phyloP scores from a whole-genome alignment of 2,797 vertebrate species.

The Gymnopithys bicolor region DNA sequence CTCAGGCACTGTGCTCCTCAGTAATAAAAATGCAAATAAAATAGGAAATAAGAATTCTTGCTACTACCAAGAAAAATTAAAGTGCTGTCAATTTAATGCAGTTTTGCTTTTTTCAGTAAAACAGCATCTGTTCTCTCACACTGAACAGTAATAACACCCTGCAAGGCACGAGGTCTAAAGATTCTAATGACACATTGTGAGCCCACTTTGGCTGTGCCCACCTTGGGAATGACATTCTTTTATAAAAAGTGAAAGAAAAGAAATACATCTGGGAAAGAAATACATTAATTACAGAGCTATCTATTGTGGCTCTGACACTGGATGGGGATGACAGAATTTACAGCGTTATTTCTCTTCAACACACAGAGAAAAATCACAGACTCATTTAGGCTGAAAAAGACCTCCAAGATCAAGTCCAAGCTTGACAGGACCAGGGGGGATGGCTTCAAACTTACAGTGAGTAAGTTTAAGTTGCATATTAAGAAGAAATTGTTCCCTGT shows the following conservation, averaged over 20 bases:
- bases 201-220: neutral
- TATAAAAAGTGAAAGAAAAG: neutral
- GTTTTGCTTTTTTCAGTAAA: conserved; percentile 33
- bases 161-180: conserved; percentile 34
- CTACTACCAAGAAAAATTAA: conserved; percentile 43
- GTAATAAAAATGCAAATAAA: conserved; percentile 63
- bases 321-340: neutral
- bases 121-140: conserved; percentile 28
- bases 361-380: neutral
- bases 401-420: neutral
- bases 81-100: conserved; percentile 35
- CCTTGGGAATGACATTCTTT: neutral
- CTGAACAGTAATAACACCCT: conserved; percentile 16
- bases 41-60: conserved; percentile 9
- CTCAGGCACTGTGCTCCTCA: conserved; percentile 19
- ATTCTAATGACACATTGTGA: neutral
- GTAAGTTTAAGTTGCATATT: too few relatives aligned
- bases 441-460: neutral
- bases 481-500: neutral
- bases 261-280: neutral
- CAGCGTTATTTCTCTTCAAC: neutral
- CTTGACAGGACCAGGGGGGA: neutral
- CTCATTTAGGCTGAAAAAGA: neutral
- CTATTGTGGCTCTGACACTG: neutral
- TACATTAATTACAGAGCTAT: neutral